phyloP scores from a whole-genome alignment of 2,888 invertebrate species.

The Neria commutata region DNA sequence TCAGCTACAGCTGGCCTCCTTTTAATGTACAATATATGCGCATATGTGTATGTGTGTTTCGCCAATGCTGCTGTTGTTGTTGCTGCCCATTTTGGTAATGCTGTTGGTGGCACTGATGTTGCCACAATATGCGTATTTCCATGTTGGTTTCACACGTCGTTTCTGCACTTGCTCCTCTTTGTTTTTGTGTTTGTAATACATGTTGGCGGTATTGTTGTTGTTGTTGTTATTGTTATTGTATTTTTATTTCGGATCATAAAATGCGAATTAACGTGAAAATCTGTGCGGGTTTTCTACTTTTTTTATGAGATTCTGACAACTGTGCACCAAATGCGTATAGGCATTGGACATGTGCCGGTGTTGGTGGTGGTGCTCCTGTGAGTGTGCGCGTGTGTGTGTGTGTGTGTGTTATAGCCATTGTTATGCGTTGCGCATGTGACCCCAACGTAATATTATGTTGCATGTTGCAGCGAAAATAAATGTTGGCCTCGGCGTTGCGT shows the following conservation, averaged over 20 bases:
- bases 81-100: no score
- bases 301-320: constrained; percentile 1
- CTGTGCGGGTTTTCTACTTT: neutral
- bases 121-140: no score
- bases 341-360: no score
- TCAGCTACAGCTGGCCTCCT: no score
- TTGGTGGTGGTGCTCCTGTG: neutral
- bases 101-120: no score
- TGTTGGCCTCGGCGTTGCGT: constrained; percentile 9
- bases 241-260: neutral
- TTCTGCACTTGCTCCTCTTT: neutral
- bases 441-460: constrained; percentile 20
- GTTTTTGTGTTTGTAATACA: neutral
- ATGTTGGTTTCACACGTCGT: no score
- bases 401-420: constrained; percentile 24
- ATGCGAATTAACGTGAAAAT: neutral
- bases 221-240: neutral
- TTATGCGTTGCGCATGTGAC: constrained; percentile 17
- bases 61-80: no score
- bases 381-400: constrained; percentile 1
- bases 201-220: neutral
- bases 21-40: no score
- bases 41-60: no score
- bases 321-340: no score
- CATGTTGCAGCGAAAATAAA: constrained; percentile 23